These are phyloP conservation scores for Rhinatrema bivittatum DNA, from an alignment of 2,797 vertebrate species.

Conservation along the genomic window DNA sequence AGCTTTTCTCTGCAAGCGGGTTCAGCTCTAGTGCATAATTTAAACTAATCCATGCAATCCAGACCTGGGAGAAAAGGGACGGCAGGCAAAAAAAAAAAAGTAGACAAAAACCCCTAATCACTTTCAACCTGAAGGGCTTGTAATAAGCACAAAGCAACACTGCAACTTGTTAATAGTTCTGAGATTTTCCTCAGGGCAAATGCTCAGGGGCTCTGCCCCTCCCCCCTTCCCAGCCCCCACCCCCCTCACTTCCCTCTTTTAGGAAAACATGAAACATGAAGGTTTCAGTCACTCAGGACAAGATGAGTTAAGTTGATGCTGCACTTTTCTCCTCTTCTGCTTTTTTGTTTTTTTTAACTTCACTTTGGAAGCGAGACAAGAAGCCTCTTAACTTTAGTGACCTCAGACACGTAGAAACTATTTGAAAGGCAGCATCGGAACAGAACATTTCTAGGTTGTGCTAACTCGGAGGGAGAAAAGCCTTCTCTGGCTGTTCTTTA, in stretches of 20 bases:
- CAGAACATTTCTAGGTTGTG: too few species aligned
- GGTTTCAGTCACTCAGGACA: constrained; percentile 39
- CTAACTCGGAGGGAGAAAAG: too few species aligned
- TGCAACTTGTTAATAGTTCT: constrained; percentile 28
- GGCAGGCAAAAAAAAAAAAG: too few species aligned
- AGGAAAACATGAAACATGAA: constrained; percentile 34
- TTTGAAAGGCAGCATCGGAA: too few species aligned
- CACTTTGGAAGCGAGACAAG: constrained; percentile 32
- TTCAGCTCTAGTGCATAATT: constrained; percentile 1
- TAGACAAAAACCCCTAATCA: constrained; percentile 13
- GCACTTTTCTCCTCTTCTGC: neutral
- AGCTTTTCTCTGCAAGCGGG: fast-evolving
- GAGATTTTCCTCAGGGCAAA: constrained; percentile 24
- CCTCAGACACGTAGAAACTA: constrained; percentile 33
- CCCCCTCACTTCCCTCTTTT: constrained; percentile 25
- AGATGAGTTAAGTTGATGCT: constrained; percentile 27
- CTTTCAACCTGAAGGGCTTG: constrained; percentile 12
- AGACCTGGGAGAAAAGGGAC: constrained; percentile 12
- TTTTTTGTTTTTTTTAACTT: constrained; percentile 4
- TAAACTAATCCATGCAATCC: constrained; percentile 30
- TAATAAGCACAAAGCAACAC: constrained; percentile 2
- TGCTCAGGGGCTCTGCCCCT: constrained; percentile 20
- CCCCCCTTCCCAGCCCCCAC: too few species aligned
- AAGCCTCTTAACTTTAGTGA: constrained; percentile 7
- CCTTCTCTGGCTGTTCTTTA: too few species aligned